These are phyloP conservation scores for Plotosus lineatus DNA, from an alignment of 2,113 vertebrate genomes.

Conservation along the genomic window DNA sequence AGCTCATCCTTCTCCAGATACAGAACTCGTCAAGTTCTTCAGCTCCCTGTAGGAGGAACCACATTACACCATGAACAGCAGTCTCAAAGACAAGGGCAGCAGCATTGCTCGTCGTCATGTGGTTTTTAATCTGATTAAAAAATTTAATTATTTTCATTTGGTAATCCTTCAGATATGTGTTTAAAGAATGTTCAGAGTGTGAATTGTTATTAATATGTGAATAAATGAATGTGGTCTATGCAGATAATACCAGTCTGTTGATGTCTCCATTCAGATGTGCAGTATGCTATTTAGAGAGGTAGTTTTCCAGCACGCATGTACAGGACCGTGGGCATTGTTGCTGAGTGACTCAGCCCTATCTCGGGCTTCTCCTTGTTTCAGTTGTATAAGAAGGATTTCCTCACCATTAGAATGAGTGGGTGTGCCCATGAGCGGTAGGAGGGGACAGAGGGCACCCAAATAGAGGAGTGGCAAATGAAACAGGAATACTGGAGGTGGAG, in stretches of 20 bases:
- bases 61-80: neutral
- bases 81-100: neutral
- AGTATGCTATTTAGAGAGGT: neutral
- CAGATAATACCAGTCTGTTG: neutral
- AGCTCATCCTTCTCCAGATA: conserved; percentile 82
- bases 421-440: conserved; percentile 19
- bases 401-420: neutral
- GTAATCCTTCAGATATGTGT: neutral
- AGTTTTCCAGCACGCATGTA: neutral
- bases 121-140: neutral
- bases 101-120: too few species aligned
- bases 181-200: neutral
- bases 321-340: neutral
- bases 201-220: neutral
- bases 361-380: neutral
- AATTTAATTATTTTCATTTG: neutral
- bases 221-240: neutral
- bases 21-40: conserved; percentile 77
- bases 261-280: neutral
- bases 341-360: neutral
- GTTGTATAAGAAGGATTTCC: neutral
- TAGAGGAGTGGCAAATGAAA: conserved; percentile 50
- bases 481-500: conserved; percentile 60
- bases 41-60: conserved; percentile 64
- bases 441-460: conserved; percentile 10